Evolutionary conservation across 23 tunicate genomes (phyloP).

Genomic region (Clavelina lepadiformis): DNA sequence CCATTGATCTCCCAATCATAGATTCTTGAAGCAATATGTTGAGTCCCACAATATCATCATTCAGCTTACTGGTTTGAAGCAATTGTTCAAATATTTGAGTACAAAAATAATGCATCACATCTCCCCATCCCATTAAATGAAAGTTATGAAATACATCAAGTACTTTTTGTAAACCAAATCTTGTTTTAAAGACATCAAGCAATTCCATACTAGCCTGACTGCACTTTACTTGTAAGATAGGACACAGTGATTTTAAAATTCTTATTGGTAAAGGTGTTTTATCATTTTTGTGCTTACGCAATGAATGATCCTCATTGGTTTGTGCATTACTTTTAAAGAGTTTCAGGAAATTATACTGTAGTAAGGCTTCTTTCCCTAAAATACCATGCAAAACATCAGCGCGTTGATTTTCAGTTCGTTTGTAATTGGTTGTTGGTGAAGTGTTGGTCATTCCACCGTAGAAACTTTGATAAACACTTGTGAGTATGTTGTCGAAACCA

Average conservation of each 20-base stretch:
- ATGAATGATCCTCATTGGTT: too few relatives aligned
- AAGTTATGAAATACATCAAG: conserved; percentile 60
- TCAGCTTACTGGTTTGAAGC: not conserved
- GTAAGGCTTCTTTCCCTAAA: too few relatives aligned
- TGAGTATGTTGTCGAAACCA: too few relatives aligned
- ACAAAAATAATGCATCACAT: conserved; percentile 62
- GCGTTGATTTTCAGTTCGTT: too few relatives aligned
- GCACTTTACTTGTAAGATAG: conserved; percentile 14
- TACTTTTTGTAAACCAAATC: conserved; percentile 12
- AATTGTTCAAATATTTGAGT: conserved; percentile 20
- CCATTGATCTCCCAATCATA: conserved; percentile 9
- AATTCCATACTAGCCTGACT: conserved; percentile 5
- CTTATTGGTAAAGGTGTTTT: not conserved
- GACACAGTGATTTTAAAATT: not conserved
- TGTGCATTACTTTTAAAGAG: too few relatives aligned
- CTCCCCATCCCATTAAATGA: conserved; percentile 87
- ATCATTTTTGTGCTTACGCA: conserved; percentile 4
- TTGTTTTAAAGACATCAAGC: conserved; percentile 6
- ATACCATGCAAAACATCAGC: too few relatives aligned
- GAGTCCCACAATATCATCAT: conserved; percentile 38
- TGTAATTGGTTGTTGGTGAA: too few relatives aligned
- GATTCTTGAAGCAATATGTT: conserved; percentile 64
- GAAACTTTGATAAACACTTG: too few relatives aligned
- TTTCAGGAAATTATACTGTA: too few relatives aligned
- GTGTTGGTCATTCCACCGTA: too few relatives aligned